Evolutionary conservation across 2,888 invertebrate genomes (phyloP), one percentile per base, ranked within the genome.

Genomic region (Sphinx pinastri): DNA sequence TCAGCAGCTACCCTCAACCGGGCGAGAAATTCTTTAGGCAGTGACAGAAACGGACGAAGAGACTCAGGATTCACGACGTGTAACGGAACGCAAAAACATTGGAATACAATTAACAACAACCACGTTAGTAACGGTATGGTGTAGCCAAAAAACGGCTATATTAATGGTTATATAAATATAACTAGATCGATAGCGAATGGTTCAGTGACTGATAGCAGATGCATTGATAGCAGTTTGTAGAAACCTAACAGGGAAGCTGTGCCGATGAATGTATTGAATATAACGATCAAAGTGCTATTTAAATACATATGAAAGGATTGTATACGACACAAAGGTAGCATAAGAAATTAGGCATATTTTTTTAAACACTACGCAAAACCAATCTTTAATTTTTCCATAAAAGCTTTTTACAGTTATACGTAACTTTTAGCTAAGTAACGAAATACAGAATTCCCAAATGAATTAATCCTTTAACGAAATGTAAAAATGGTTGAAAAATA

Each of bases 1-100:
- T 94, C 94, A 0, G 94, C 94, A 3, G 90, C 94, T 0, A 90
- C 93, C 0, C 82, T 94, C 13, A 92, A 90, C 13, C 79, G 93
- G 16, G 93, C 91, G 2, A 79, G 92, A 13, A 85, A 78, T 74
- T 92, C 93, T 0, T 69, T 91, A 14, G 82, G 82, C 71, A 86
- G 84, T 71, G 90, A 88, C 1, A 81, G 89, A 1, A 84, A 84
- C 69, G 82, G 81, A 47, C 79, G 90, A 2, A 78, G 90, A 10
- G 91, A 91, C 71, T 90, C 92, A 6, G 75, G 86, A 0, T 85
- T 81, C 72, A 78, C 79, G 52, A 73, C 79, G 8, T 84, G 88
- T 55, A 92, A 91, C 72, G 91, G 88, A 25, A 83, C 85, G 0
- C 88, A 90, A 49, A 93, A 92, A 77, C 88, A 91, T 67, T 84